Base-by-base conservation (phyloP, 2,113 vertebrate species). In the Dipodomys spectabilis region DNA sequence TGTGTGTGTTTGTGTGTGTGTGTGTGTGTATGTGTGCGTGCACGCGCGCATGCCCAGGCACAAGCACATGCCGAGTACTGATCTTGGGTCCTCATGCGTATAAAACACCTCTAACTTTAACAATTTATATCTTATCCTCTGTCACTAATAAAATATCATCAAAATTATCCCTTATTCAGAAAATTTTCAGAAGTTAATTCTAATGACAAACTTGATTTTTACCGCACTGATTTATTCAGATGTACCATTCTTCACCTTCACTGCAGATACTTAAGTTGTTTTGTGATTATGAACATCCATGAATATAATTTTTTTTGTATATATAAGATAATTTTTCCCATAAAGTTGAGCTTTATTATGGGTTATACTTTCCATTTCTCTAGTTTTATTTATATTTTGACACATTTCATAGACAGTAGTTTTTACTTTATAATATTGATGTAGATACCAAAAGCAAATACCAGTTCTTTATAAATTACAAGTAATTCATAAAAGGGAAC, bases 341-440 rank as follows among this genome's bases (percentile, higher is more conserved):
- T 53, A 67, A 4, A 84, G 22, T 53, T 74, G 53, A 92, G 49
- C 68, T 96, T 57, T 62, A 73, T 32, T 28, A 25, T 92, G 35
- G 45, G 77, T 95, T 95, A 53, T 78, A 62, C 77, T 65, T 12
- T 39, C 7, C 20, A 86, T 44, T 68, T 81, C 94, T 71, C 25
- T 87, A 81, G 68, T 94, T 95, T 25, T 0, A 80, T 90, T 82
- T 49, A 27, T 69, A 97, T 39, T 39, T 39, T 5, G 5, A 39
- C 39, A 39, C 39, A 6, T 39, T 39, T 39, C 39, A 39, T 39
- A 39, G 39, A 39, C 5, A 39, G 39, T 39, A 39, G 88, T 62
- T 95, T 96, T 96, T 87, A 39, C 25, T 92, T 97, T 93, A 81
- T 30, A 86, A 88, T 53, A 67, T 68, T 96, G 9, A 49, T 79